These are phyloP conservation scores for Anoplius nigerrimus DNA, from an alignment of 2,888 invertebrate genomes.

Conservation along the genomic window DNA sequence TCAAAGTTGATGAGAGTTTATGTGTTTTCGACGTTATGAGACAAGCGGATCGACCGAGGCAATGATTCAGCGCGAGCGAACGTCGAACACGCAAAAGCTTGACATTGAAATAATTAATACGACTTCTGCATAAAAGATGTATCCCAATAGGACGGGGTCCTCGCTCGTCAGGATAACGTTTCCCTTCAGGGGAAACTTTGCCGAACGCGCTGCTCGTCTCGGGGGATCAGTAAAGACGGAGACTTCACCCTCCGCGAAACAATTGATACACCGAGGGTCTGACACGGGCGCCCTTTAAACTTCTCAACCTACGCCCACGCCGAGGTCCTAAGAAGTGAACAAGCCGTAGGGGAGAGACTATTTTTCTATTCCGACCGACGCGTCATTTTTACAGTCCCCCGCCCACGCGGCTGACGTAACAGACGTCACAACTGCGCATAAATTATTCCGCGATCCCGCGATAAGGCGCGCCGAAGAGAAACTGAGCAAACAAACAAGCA, in stretches of 20 bases:
- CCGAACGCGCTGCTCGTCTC: slow-evolving; percentile 20
- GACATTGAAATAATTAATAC: too few species aligned
- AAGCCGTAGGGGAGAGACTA: neutral
- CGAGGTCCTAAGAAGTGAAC: slow-evolving; percentile 6
- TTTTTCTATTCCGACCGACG: too few species aligned
- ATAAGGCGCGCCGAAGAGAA: slow-evolving; percentile 8
- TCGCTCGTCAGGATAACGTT: too few species aligned
- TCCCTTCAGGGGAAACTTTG: slow-evolving; percentile 33
- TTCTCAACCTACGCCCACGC: slow-evolving; percentile 19
- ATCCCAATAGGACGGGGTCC: too few species aligned
- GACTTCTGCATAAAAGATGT: too few species aligned
- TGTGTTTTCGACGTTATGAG: too few species aligned
- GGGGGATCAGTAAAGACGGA: slow-evolving; percentile 44
- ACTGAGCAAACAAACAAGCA: slow-evolving; percentile 37
- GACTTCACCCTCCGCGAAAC: slow-evolving; percentile 43
- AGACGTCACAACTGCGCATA: slow-evolving; percentile 5
- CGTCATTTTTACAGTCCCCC: too few species aligned
- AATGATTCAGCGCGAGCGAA: too few species aligned
- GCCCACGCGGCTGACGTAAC: too few species aligned
- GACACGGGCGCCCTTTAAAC: slow-evolving; percentile 35
- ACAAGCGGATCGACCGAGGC: too few species aligned
- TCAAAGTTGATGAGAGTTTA: too few species aligned
- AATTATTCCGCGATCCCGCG: slow-evolving; percentile 41
- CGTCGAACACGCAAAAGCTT: too few species aligned
- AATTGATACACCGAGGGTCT: slow-evolving; percentile 46